Conservation (phyloP, 2,113 vertebrate species). For the Chrysemys picta region DNA sequence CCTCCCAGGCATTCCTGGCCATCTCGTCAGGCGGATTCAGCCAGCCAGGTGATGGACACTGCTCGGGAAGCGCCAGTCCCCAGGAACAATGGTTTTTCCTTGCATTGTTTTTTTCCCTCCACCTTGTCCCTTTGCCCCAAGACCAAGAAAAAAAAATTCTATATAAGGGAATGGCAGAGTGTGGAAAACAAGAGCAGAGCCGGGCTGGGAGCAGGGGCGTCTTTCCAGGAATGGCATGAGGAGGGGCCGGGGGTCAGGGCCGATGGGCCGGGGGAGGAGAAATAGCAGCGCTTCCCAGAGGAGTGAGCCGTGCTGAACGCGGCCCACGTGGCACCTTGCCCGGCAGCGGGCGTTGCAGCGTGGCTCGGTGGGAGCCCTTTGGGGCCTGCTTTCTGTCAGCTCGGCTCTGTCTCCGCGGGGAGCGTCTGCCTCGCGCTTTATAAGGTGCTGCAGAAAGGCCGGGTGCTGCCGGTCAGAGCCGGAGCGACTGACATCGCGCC, state of each 20-base stretch:
- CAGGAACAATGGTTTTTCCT: not conserved
- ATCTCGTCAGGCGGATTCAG: not conserved
- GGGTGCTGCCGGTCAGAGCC: not conserved
- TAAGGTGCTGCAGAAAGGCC: not conserved
- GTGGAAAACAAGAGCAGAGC: not conserved
- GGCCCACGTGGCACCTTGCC: no score
- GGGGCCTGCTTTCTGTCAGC: not conserved
- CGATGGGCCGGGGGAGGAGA: not conserved
- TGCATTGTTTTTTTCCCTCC: not conserved
- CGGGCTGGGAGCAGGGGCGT: not conserved
- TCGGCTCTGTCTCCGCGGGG: not conserved
- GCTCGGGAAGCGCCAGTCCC: not conserved
- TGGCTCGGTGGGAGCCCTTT: not conserved
- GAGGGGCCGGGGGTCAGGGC: not conserved
- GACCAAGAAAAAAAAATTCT: not conserved
- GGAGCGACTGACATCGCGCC: not conserved
- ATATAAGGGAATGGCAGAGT: slow-evolving; percentile 17
- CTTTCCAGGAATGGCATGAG: not conserved
- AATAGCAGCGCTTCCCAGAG: not conserved
- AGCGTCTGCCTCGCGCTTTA: not conserved
- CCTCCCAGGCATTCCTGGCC: not conserved
- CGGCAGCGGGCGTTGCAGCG: not conserved
- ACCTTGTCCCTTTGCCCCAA: not conserved
- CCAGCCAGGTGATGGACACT: not conserved
- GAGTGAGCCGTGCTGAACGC: not conserved